phyloP scores from a whole-genome alignment of 2,888 invertebrate genomes.

The Ichneumoninae sp. region DNA sequence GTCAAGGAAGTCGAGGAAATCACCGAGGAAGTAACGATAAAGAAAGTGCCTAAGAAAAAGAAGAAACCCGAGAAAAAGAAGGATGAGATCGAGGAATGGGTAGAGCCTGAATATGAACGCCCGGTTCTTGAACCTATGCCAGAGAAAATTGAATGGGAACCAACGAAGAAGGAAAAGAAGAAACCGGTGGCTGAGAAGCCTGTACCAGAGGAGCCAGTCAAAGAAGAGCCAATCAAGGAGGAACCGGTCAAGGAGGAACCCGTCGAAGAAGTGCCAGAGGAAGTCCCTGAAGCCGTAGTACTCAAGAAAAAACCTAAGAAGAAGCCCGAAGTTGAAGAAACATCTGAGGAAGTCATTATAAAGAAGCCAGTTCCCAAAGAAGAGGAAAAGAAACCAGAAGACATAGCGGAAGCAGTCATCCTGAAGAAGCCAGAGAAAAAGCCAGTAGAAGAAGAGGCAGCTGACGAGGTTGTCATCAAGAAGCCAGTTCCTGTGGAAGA shows the following conservation, averaged over 20 bases:
- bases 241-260: slow-evolving; percentile 61
- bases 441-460: slow-evolving; percentile 57
- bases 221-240: slow-evolving; percentile 83
- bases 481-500: slow-evolving; percentile 75
- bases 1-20: slow-evolving; percentile 80
- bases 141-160: slow-evolving; percentile 71
- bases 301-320: slow-evolving; percentile 70
- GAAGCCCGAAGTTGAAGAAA: slow-evolving; percentile 72
- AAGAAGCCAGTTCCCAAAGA: slow-evolving; percentile 72
- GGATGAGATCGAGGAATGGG: slow-evolving; percentile 70
- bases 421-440: slow-evolving; percentile 67
- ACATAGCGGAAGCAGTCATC: slow-evolving; percentile 59
- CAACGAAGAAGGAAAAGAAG: slow-evolving; percentile 65
- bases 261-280: slow-evolving; percentile 69
- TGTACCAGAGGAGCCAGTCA: slow-evolving; percentile 68
- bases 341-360: slow-evolving; percentile 82
- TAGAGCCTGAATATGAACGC: slow-evolving; percentile 72
- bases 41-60: slow-evolving; percentile 69
- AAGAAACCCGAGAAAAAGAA: slow-evolving; percentile 68
- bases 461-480: slow-evolving; percentile 69
- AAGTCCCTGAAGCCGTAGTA: slow-evolving; percentile 73
- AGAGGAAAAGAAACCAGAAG: slow-evolving; percentile 77
- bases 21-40: slow-evolving; percentile 75
- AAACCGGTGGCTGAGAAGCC: slow-evolving; percentile 71
- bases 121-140: slow-evolving; percentile 74